Evolutionary conservation across 2,888 invertebrate species (phyloP), one percentile per base, ranked within the genome.

Genomic region (Pandemis corylana): DNA sequence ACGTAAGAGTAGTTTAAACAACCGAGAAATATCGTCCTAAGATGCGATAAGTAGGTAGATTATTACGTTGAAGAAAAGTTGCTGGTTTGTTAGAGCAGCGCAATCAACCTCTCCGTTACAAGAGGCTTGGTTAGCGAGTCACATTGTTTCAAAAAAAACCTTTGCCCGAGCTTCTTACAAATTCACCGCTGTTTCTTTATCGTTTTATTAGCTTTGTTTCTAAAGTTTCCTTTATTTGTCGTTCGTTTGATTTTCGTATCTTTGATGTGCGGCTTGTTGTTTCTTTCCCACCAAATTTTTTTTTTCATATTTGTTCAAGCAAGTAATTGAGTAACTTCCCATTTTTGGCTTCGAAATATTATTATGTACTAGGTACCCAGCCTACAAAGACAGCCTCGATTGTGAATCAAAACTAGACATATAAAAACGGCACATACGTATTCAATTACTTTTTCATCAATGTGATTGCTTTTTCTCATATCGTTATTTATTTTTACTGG

Each of bases 171-270:
- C 82, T 85, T 83, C 86, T 88, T 87, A 88, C 85, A 87, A 90
- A 89, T 89, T 88, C 85, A 85, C 85, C 87, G 84, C 84, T 84
- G 84, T 88, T 78, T 88, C 80, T 89, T 88, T 87, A 89, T 89
- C 84, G 88, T 88, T 92, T 90, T 90, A 89, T 90, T 89, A 88
- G 85, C 87, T 88, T 90, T 89, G 86, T 89, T 91, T 89, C 80
- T 77, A 78, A 89, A 89, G 81, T 88, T 90, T 87, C 81, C 82
- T 86, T 85, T 82, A 81, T 79, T 80, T 79, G 82, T 85, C 88
- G 65, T 84, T 83, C 82, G 83, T 86, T 85, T 82, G 84, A 84
- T 83, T 87, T 83, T 79, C 83, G 79, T 83, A 85, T 84, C 87
- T 91, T 91, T 89, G 88, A 91, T 88, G 86, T 88, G 81, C 79